These are phyloP conservation scores for Teleogryllus occipitalis DNA, from an alignment of 1,140 invertebrate genomes.

Conservation along the genomic window DNA sequence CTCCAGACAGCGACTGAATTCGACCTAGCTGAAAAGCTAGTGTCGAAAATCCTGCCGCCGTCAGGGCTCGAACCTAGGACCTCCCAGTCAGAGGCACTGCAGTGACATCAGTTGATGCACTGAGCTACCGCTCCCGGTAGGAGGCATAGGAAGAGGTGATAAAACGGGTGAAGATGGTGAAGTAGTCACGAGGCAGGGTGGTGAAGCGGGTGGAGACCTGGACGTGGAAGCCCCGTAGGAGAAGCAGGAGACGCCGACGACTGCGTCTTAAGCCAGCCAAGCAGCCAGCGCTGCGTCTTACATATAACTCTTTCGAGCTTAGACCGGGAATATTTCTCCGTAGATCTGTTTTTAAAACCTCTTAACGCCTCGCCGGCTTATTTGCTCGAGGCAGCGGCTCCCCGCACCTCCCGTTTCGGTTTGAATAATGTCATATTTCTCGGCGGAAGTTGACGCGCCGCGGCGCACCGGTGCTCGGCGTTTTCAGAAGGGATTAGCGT, in stretches of 20 bases:
- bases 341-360: conserved; percentile 5
- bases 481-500: not conserved
- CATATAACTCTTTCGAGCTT: not conserved
- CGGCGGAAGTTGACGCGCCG: not conserved
- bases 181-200: too few relatives aligned
- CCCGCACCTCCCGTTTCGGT: not conserved
- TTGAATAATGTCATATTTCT: conserved; percentile 2
- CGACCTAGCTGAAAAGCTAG: too few relatives aligned
- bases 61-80: too few relatives aligned
- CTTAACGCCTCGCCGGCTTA: conserved; percentile 2
- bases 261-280: not conserved
- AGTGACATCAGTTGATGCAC: too few relatives aligned
- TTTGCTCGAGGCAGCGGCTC: not conserved
- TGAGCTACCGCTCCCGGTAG: too few relatives aligned
- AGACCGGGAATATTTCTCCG: not conserved
- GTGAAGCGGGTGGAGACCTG: too few relatives aligned
- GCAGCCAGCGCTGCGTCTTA: not conserved
- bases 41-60: too few relatives aligned
- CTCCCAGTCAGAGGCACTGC: too few relatives aligned
- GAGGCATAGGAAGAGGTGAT: too few relatives aligned
- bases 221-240: too few relatives aligned
- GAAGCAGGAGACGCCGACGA: not conserved
- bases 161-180: too few relatives aligned
- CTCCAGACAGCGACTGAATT: too few relatives aligned
- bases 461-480: not conserved